Conservation (phyloP, 2,888 invertebrate genomes). For the Latrodectus elegans region DNA sequence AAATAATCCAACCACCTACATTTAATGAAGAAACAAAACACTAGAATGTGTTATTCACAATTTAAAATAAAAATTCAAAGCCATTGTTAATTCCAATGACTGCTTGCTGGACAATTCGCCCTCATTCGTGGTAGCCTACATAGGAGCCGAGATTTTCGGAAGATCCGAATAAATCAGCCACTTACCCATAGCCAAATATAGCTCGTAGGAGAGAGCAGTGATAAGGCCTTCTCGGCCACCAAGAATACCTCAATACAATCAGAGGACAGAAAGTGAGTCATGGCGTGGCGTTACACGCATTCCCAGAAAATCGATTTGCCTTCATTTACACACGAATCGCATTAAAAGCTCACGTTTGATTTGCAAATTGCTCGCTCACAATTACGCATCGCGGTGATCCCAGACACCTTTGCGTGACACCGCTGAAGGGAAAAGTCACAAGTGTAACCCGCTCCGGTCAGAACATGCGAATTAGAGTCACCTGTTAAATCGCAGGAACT, state of each 20-base stretch:
- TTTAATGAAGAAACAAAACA: too few relatives aligned
- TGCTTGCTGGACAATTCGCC: too few relatives aligned
- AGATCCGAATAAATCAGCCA: too few relatives aligned
- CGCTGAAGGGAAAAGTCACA: conserved; percentile 40
- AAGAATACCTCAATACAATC: conserved; percentile 1
- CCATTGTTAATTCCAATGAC: too few relatives aligned
- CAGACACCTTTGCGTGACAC: conserved; percentile 61
- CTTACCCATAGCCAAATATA: too few relatives aligned
- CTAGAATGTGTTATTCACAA: too few relatives aligned
- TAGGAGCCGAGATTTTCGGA: too few relatives aligned
- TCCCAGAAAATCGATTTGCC: conserved; percentile 43
- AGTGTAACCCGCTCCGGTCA: conserved; percentile 21
- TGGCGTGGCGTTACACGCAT: conserved; percentile 41
- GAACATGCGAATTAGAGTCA: not conserved
- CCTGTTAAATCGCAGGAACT: not conserved
- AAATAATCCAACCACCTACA: too few relatives aligned
- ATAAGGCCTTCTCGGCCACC: not conserved
- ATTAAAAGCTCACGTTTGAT: conserved; percentile 65
- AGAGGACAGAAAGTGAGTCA: conserved; percentile 44
- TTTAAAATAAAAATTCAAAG: too few relatives aligned
- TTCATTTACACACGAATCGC: conserved; percentile 66
- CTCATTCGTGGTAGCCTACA: too few relatives aligned
- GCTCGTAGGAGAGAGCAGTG: too few relatives aligned
- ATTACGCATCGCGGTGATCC: conserved; percentile 54
- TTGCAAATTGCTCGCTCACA: conserved; percentile 56